These are phyloP conservation scores for Mesocricetus auratus DNA, from an alignment of 2,113 vertebrate genomes.

Conservation along the genomic window DNA sequence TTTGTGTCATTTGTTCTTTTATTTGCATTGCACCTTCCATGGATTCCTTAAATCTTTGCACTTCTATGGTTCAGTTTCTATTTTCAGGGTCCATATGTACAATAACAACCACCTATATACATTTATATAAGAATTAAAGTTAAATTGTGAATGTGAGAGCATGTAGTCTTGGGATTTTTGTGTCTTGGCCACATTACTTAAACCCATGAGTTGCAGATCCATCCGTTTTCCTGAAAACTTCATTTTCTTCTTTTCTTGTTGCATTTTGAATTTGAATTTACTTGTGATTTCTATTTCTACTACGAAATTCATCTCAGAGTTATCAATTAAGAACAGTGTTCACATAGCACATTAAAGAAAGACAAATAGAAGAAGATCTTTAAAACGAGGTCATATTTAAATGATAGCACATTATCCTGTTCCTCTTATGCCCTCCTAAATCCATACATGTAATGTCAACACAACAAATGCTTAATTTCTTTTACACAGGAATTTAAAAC, in stretches of 20 bases:
- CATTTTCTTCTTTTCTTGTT: background rate
- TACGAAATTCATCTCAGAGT: background rate
- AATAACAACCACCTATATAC: background rate
- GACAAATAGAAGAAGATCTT: background rate
- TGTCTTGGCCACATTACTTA: background rate
- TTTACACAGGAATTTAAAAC: background rate
- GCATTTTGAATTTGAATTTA: constrained; percentile 37
- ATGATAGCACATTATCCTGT: background rate
- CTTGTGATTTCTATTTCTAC: background rate
- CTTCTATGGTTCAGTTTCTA: background rate
- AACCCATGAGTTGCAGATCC: background rate
- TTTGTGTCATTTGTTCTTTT: background rate
- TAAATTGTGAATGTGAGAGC: background rate
- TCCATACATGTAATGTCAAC: background rate
- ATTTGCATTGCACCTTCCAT: too few species aligned
- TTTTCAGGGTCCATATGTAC: too few species aligned
- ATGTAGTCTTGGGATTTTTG: background rate
- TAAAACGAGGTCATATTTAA: constrained; percentile 7
- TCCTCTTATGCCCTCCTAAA: background rate
- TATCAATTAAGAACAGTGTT: background rate
- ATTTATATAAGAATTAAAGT: background rate
- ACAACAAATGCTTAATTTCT: background rate
- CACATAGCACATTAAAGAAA: background rate
- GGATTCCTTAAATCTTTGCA: background rate
- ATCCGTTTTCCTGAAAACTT: background rate